Conservation (phyloP, 2,888 invertebrate species). For the Apoda limacodes region DNA sequence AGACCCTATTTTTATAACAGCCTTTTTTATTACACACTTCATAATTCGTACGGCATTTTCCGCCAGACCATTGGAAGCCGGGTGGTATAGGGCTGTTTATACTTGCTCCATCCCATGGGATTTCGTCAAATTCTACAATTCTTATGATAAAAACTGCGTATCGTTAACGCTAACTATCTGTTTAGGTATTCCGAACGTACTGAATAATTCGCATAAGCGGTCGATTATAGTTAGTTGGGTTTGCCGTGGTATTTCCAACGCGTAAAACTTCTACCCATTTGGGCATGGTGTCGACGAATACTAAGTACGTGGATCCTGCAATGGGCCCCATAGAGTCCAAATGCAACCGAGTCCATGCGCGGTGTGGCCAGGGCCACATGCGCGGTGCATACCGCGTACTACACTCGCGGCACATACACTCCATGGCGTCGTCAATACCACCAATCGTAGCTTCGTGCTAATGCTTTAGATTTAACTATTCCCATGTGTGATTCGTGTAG, state of each 20-base stretch:
- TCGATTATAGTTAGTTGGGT: not conserved
- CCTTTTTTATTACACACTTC: slow-evolving; percentile 17
- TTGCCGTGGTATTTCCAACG: slow-evolving; percentile 9
- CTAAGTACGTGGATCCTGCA: slow-evolving; percentile 10
- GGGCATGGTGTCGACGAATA: slow-evolving; percentile 14
- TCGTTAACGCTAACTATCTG: slow-evolving; percentile 15
- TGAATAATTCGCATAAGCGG: slow-evolving; percentile 2
- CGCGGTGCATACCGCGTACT: slow-evolving; percentile 8
- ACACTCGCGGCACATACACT: slow-evolving; percentile 8
- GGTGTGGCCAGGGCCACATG: too few relatives aligned
- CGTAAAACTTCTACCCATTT: too few relatives aligned
- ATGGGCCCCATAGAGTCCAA: too few relatives aligned
- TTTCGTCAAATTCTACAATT: slow-evolving; percentile 13
- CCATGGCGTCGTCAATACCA: slow-evolving; percentile 13
- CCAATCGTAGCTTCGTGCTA: too few relatives aligned
- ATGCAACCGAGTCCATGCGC: too few relatives aligned
- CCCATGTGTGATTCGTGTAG: too few relatives aligned
- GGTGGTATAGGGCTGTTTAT: slow-evolving; percentile 19
- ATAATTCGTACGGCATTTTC: slow-evolving; percentile 13
- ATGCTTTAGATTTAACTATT: too few relatives aligned
- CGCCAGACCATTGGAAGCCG: too few relatives aligned
- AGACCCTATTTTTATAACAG: slow-evolving; percentile 7
- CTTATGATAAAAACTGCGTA: slow-evolving; percentile 14
- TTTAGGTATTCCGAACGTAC: too few relatives aligned
- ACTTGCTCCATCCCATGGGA: slow-evolving; percentile 16